Base-by-base conservation (phyloP, 23 tunicate genomes). In the Phallusia fumigata region DNA sequence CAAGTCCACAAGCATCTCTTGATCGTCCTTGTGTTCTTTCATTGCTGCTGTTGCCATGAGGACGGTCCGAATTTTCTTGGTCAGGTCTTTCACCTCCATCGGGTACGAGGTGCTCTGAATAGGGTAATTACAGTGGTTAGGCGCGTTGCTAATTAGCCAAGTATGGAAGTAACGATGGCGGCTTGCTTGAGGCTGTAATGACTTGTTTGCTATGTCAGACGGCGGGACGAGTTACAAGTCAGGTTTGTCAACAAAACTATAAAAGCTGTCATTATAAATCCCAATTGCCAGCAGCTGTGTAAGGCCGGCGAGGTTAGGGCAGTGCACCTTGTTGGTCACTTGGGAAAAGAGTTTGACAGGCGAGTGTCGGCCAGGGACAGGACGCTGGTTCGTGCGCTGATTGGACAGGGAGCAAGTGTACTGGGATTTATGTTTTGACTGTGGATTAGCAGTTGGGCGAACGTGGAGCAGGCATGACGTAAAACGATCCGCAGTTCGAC, bases 21-120 rank as follows among this genome's bases (percentile, higher is more conserved):
- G 97, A 52, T 97, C 97, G 74, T 97, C 95, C 50, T 94, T 84
- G 91, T 97, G 99, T 72, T 92, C 95, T 76, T 88, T 97, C 99
- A 97, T 97, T 21, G 90, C 95, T 16, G 96, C 95, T 32, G 99
- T 97, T 31, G 99, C 88, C 91, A 88, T 89, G 33, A 97, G 76
- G 19, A 97, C 99, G 65, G 96, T 97, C 75, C 99, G 91, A 50
- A 97, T 92, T 47, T 90, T 90, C 82, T 88, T 97, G 33, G 90
- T 92, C 58, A 97, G 86, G 36, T 92, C 95, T 81, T 88, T 88
- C 0, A 97, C 97, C 53, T 97, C 99, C 73, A 28, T 80, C 30
- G 97, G 96, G 77, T 92, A 97, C 12, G 87, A 78, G 32, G 93
- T 82, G 72, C 85, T 80, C 96, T 91, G 88, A 11, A 80, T 79